Evolutionary conservation across 2,113 vertebrate genomes (phyloP).

Genomic region (Mugil cephalus): DNA sequence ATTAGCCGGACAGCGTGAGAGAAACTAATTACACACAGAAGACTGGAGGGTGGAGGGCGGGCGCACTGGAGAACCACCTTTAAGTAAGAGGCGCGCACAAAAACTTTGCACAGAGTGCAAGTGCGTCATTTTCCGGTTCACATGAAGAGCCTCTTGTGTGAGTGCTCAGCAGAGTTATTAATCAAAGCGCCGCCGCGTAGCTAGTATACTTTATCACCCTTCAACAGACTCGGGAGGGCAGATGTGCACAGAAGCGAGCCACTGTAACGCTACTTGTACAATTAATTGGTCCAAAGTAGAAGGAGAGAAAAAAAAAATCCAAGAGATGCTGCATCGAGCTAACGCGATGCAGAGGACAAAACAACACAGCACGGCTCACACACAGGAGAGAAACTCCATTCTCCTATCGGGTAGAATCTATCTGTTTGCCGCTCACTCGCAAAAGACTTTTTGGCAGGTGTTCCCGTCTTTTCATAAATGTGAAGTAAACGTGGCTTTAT

Average conservation of each 20-base stretch:
- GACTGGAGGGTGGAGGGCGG: neutral
- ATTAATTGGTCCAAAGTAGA: conserved; percentile 18
- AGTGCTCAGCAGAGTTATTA: conserved; percentile 52
- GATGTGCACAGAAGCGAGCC: conserved; percentile 22
- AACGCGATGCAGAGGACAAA: neutral
- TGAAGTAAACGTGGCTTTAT: neutral
- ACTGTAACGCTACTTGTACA: neutral
- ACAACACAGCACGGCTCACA: neutral
- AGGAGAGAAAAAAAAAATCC: neutral
- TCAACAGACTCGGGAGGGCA: conserved; percentile 9
- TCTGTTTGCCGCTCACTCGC: no score
- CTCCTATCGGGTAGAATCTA: no score
- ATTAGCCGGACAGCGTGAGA: neutral
- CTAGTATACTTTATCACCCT: conserved; percentile 18
- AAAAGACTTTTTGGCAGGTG: no score
- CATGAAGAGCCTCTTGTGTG: conserved; percentile 13
- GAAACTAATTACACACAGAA: neutral
- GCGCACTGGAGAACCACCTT: neutral
- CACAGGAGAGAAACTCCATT: no score
- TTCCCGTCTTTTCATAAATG: neutral
- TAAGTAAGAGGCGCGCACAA: neutral
- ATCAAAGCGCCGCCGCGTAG: conserved; percentile 33
- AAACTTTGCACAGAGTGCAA: conserved; percentile 21
- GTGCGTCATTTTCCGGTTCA: conserved; percentile 26
- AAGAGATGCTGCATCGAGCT: neutral